Percentiles rank a stretch among this genome's conserved stretches.
These are phyloP conservation scores for Umimayanthus kanabou DNA, from an alignment of 92 coral and sea anemone genomes.

Conservation along the genomic window DNA sequence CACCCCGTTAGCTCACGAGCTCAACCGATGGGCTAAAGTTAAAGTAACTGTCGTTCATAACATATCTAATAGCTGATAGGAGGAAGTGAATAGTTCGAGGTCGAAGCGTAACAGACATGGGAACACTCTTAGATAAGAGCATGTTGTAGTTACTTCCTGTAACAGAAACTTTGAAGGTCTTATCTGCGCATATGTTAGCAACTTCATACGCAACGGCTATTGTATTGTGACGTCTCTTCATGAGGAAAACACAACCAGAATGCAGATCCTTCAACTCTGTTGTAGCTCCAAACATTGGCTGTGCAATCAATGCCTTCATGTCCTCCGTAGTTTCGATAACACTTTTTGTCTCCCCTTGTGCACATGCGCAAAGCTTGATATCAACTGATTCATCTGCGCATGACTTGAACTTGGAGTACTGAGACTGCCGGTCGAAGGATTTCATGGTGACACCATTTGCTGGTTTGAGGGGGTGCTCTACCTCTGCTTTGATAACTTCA, in stretches of 20 bases:
- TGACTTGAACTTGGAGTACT: conserved; percentile 12
- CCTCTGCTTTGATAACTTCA: conserved; percentile 28
- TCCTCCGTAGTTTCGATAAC: conserved; percentile 18
- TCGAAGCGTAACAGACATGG: conserved; percentile 37
- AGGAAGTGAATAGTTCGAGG: conserved; percentile 62
- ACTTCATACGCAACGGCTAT: conserved; percentile 50
- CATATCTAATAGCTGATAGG: conserved; percentile 49
- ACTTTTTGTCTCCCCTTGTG: conserved; percentile 16
- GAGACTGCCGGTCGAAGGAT: conserved; percentile 35
- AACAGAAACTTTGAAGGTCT: conserved; percentile 37
- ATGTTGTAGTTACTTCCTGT: conserved; percentile 33
- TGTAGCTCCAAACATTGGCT: conserved; percentile 52
- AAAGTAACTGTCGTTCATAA: conserved; percentile 51
- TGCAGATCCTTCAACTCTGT: conserved; percentile 42
- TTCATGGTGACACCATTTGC: conserved; percentile 33
- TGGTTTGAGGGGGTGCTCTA: not conserved
- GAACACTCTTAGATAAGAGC: conserved; percentile 40
- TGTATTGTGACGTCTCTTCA: conserved; percentile 54
- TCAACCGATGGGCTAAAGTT: conserved; percentile 8
- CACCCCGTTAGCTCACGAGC: not conserved
- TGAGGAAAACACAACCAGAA: conserved; percentile 52
- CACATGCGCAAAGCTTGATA: conserved; percentile 29
- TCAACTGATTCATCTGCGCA: conserved; percentile 25
- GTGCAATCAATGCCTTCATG: conserved; percentile 14
- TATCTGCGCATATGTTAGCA: conserved; percentile 45